These are phyloP conservation scores for Palaemon carinicauda DNA, from an alignment of 1,140 invertebrate genomes.

Conservation along the genomic window DNA sequence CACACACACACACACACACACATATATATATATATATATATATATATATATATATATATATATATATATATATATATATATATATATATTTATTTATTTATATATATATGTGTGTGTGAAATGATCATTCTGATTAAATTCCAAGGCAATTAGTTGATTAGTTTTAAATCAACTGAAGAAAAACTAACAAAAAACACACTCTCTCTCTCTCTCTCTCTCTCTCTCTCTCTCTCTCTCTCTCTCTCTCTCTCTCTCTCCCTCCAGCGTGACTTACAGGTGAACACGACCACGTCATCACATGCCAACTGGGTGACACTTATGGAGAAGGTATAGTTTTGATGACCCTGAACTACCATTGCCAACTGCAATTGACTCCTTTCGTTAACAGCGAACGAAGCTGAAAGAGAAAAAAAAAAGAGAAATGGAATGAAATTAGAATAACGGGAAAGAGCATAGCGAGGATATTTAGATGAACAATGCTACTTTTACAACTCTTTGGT, in stretches of 20 bases:
- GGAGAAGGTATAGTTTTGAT: conserved; percentile 30
- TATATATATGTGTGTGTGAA: background rate
- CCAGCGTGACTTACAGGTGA: conserved; percentile 32
- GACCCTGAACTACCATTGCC: conserved; percentile 38
- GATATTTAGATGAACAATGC: too few species aligned
- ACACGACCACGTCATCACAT: conserved; percentile 15
- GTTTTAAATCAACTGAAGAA: too few species aligned
- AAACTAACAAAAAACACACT: too few species aligned
- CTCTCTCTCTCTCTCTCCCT: background rate
- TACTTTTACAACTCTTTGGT: too few species aligned
- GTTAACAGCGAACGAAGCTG: conserved; percentile 41
- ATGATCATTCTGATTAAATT: background rate
- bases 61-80: background rate
- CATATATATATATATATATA: background rate
- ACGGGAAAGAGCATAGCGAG: too few species aligned
- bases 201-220: background rate
- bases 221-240: background rate
- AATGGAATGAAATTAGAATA: too few species aligned
- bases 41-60: background rate
- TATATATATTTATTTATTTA: background rate
- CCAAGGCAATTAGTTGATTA: background rate
- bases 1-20: background rate
- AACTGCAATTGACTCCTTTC: conserved; percentile 14
- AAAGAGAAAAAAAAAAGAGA: background rate
- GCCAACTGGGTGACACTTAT: conserved; percentile 41